Conservation (phyloP, 2,797 vertebrate genomes). For the Poecilia velifera region DNA sequence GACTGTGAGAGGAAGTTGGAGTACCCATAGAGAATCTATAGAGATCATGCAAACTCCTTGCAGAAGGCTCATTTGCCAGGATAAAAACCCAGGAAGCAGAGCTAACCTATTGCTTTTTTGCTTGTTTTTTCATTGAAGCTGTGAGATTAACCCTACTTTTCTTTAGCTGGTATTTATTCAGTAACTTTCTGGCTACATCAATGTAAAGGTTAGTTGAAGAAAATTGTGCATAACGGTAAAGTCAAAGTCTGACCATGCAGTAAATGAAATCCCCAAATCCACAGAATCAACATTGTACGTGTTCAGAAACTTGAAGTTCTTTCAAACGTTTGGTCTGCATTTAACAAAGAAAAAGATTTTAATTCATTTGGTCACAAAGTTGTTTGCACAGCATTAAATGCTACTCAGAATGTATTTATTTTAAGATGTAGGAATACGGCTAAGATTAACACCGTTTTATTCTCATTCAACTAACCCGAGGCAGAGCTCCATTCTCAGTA, state of each 20-base stretch:
- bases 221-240: neutral
- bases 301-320: neutral
- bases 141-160: neutral
- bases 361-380: neutral
- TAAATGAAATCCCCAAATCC: neutral
- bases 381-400: conserved; percentile 24
- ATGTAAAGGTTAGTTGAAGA: neutral
- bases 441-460: conserved; percentile 33
- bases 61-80: neutral
- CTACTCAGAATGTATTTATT: conserved; percentile 2
- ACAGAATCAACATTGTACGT: neutral
- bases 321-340: neutral
- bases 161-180: neutral
- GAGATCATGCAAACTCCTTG: neutral
- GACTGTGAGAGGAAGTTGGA: no score
- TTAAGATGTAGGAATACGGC: neutral
- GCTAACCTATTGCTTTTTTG: neutral
- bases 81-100: neutral
- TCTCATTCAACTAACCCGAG: conserved; percentile 67
- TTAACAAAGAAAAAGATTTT: neutral
- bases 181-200: neutral
- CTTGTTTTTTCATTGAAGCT: neutral
- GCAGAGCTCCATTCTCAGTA: conserved; percentile 55
- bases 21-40: no score
- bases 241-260: neutral